Percentiles rank a stretch among this genome's conserved stretches.
These are phyloP conservation scores for Zophobas morio DNA, from an alignment of 1,140 invertebrate species.

Conservation along the genomic window DNA sequence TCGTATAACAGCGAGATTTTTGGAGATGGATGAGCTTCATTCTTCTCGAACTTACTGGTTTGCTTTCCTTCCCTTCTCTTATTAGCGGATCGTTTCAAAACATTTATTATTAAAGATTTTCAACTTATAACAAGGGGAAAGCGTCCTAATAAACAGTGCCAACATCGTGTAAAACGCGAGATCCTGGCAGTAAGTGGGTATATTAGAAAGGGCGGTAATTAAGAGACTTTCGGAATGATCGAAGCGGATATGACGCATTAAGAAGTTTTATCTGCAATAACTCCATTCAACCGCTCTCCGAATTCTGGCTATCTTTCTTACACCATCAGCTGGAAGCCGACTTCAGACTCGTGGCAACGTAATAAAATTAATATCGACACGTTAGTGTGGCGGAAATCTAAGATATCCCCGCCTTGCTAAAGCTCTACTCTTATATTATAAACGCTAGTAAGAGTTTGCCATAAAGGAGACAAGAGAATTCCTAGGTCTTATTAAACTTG, in stretches of 20 bases:
- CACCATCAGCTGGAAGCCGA: neutral
- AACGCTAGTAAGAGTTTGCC: conserved; percentile 25
- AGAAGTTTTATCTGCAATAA: conserved; percentile 41
- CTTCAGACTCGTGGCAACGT: conserved; percentile 14
- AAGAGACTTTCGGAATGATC: conserved; percentile 40
- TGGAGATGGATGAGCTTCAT: conserved; percentile 31
- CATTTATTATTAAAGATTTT: conserved; percentile 37
- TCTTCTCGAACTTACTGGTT: conserved; percentile 25
- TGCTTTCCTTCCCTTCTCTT: conserved; percentile 23
- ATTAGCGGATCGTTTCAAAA: conserved; percentile 38
- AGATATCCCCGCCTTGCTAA: conserved; percentile 14
- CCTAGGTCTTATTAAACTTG: conserved; percentile 38
- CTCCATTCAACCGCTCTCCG: conserved; percentile 28
- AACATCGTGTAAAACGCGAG: conserved; percentile 36
- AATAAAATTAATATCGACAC: conserved; percentile 42
- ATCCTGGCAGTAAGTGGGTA: conserved; percentile 38
- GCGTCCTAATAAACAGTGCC: conserved; percentile 34
- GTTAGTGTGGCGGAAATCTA: conserved; percentile 32
- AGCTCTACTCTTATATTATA: conserved; percentile 32
- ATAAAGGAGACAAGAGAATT: conserved; percentile 39
- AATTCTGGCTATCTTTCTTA: conserved; percentile 20
- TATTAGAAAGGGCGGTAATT: conserved; percentile 41
- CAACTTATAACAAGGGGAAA: conserved; percentile 37
- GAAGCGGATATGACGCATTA: conserved; percentile 42
- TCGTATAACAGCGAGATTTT: conserved; percentile 23